Percentiles rank a stretch among this genome's conserved stretches.
These are phyloP conservation scores for Lophura swinhoii DNA, from an alignment of 2,797 vertebrate species.

Conservation along the genomic window DNA sequence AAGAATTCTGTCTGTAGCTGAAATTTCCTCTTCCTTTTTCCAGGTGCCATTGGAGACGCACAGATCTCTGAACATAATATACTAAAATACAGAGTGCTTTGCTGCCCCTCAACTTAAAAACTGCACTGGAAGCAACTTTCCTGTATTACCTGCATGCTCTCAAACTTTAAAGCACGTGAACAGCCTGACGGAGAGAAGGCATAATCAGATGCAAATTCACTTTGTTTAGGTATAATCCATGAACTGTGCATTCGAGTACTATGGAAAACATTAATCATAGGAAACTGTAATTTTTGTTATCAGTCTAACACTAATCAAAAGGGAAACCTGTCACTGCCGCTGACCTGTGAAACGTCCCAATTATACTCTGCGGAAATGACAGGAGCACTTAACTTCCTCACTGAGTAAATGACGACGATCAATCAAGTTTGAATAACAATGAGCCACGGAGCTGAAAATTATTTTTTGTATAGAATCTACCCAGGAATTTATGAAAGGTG, in stretches of 20 bases:
- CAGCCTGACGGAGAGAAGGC: slow-evolving; percentile 40
- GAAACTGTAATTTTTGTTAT: slow-evolving; percentile 90
- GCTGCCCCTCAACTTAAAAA: neutral
- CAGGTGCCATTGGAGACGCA: accelerated
- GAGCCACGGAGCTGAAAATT: slow-evolving; percentile 90
- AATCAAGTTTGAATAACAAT: slow-evolving; percentile 93
- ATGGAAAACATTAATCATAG: slow-evolving; percentile 84
- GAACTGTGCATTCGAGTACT: slow-evolving; percentile 73
- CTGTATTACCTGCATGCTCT: slow-evolving; percentile 8
- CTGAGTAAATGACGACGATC: slow-evolving; percentile 91
- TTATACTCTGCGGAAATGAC: slow-evolving; percentile 91
- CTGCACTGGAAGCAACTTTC: slow-evolving; percentile 33
- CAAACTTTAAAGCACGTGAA: slow-evolving; percentile 42
- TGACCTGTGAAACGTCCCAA: slow-evolving; percentile 95
- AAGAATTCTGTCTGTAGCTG: neutral
- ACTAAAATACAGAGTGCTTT: neutral
- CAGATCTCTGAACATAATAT: neutral
- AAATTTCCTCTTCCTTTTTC: neutral
- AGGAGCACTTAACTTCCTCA: slow-evolving; percentile 91
- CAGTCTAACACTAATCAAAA: slow-evolving; percentile 94
- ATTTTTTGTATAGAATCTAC: slow-evolving; percentile 90
- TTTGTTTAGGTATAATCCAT: slow-evolving; percentile 78
- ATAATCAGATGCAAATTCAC: slow-evolving; percentile 83
- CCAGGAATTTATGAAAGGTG: slow-evolving; percentile 95
- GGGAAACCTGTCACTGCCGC: slow-evolving; percentile 88